Percentiles rank a stretch among this genome's conserved stretches.
Evolutionary conservation across 2,888 invertebrate species (phyloP).

Genomic region (Netelia virgata): DNA sequence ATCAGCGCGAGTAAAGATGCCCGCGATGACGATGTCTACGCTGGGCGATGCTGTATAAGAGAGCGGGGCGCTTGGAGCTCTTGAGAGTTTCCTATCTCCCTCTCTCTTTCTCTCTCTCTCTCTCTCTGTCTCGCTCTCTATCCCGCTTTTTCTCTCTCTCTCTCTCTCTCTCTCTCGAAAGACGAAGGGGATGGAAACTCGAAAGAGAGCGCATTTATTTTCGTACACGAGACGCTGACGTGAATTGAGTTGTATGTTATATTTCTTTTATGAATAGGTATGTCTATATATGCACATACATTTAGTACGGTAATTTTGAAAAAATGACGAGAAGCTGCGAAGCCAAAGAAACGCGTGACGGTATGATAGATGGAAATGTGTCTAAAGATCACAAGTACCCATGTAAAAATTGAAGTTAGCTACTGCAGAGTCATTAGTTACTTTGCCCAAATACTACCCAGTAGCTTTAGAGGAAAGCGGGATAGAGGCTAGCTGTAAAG

Average conservation of each 20-base stretch:
- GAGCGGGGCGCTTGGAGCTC: constrained; percentile 38
- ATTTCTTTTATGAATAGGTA: constrained; percentile 20
- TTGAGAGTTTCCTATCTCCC: constrained; percentile 56
- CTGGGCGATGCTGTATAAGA: not conserved
- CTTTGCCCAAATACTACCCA: too few species aligned
- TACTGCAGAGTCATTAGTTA: not conserved
- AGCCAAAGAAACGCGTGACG: too few species aligned
- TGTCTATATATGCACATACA: constrained; percentile 58
- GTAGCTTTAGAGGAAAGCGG: not conserved
- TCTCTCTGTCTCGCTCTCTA: constrained; percentile 48
- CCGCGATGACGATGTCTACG: constrained; percentile 45
- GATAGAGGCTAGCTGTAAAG: not conserved
- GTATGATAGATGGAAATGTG: too few species aligned
- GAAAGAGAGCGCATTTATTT: constrained; percentile 62
- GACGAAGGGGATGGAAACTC: constrained; percentile 56
- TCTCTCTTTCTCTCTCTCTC: constrained; percentile 39
- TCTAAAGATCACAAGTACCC: too few species aligned
- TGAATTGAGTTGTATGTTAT: constrained; percentile 72
- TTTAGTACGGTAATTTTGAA: not conserved
- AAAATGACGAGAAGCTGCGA: not conserved
- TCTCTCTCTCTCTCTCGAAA: constrained; percentile 43
- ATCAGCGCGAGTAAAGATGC: constrained; percentile 28
- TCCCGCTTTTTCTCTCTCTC: too few species aligned
- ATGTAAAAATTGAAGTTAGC: not conserved
- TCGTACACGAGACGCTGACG: constrained; percentile 70